A percentile compares a stretch with the other conserved stretches of the same genome.
These are phyloP conservation scores for Pontoporia blainvillei DNA, from an alignment of 2,113 vertebrate species.

Conservation along the genomic window DNA sequence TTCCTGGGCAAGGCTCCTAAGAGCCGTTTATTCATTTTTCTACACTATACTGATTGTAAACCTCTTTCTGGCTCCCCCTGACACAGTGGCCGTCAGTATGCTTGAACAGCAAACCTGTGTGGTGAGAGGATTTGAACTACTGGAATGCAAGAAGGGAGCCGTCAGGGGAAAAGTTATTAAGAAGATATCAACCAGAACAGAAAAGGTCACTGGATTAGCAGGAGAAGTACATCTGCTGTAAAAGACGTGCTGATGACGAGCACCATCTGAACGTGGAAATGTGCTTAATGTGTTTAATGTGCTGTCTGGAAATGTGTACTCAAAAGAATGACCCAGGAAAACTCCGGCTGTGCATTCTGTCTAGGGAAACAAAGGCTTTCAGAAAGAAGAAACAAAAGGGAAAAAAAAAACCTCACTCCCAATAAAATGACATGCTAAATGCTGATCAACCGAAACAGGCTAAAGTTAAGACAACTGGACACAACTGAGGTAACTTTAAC, in stretches of 20 bases:
- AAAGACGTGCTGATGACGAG: not conserved
- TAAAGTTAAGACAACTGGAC: not conserved
- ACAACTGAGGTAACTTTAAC: not conserved
- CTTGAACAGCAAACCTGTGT: not conserved
- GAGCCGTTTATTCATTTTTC: not conserved
- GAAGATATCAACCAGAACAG: not conserved
- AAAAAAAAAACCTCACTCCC: not conserved
- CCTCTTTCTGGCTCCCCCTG: not conserved
- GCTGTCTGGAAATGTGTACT: not conserved
- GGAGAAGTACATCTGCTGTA: not conserved
- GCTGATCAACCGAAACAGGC: not conserved
- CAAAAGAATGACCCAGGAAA: not conserved
- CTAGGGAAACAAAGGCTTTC: not conserved
- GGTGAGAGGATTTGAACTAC: not conserved
- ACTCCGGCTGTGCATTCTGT: not conserved
- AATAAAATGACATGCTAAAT: not conserved
- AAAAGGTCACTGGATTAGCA: conserved; percentile 5
- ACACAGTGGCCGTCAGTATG: not conserved
- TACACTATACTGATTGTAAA: not conserved
- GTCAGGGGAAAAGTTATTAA: not conserved
- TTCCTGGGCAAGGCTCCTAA: not conserved
- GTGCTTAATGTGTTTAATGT: not conserved
- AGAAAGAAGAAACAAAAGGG: not conserved
- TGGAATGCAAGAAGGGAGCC: not conserved
- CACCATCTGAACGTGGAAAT: not conserved